These are phyloP conservation scores for Phengaris arion DNA, from an alignment of 2,888 invertebrate genomes.

Conservation along the genomic window DNA sequence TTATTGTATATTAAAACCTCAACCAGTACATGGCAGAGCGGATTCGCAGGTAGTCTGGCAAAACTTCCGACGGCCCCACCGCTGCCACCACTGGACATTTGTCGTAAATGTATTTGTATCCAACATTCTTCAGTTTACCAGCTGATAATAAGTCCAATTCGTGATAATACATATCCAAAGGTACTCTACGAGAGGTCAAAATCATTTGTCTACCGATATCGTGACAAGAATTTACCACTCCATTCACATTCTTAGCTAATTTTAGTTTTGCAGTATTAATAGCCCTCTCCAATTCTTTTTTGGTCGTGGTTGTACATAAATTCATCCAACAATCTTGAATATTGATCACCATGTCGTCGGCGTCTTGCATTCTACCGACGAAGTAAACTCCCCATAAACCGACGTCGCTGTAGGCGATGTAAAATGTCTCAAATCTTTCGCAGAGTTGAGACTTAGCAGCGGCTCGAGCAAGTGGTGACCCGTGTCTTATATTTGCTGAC, in stretches of 20 bases:
- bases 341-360: conserved; percentile 58
- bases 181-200: conserved; percentile 48
- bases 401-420: conserved; percentile 60
- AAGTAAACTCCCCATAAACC: conserved; percentile 75
- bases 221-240: conserved; percentile 51
- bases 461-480: conserved; percentile 50
- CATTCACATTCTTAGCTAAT: conserved; percentile 48
- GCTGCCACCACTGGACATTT: conserved; percentile 64
- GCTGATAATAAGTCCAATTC: conserved; percentile 35
- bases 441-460: conserved; percentile 54
- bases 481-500: conserved; percentile 52
- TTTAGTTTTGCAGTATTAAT: conserved; percentile 52
- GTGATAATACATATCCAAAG: conserved; percentile 40
- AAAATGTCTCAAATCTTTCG: conserved; percentile 64
- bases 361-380: conserved; percentile 48
- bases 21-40: conserved; percentile 62
- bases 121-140: conserved; percentile 41
- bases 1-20: conserved; percentile 44
- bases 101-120: conserved; percentile 59
- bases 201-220: conserved; percentile 61
- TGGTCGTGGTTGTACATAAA: conserved; percentile 51
- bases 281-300: conserved; percentile 54
- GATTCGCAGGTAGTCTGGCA: conserved; percentile 62
- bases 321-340: conserved; percentile 65
- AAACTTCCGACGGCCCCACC: conserved; percentile 63